Evolutionary conservation across 2,113 vertebrate species (phyloP), one percentile per base, ranked within the genome.

Genomic region (Pelvicachromis taeniatus): DNA sequence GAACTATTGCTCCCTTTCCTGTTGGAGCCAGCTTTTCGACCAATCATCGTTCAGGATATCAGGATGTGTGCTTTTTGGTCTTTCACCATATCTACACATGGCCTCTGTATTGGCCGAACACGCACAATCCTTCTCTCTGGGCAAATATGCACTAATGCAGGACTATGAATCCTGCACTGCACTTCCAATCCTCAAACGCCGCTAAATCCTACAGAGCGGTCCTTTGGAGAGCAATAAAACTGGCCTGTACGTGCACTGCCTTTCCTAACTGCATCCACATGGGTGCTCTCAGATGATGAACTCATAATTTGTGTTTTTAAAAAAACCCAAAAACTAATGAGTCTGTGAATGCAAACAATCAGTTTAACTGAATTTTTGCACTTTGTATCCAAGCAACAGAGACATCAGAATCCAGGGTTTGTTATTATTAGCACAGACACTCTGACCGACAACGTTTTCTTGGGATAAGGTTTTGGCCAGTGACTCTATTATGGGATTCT

Each of bases 401-500:
- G 9, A 79, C 29, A 31, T 80, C 17, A 11, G 19, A n/a, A 16
- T 52, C 7, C 59, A 83, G 38, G 11, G 14, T 21, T n/a, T 29
- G 10, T 63, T 63, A 19, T 78, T 54, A 31, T 65, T 31, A 33
- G 16, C 12, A 63, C 13, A 63, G 59, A 59, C 16, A 40, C 5
- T 35, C 13, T 0, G 12, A 6, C 2, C 19, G 11, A 65, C 59
- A 63, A 38, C 6, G 10, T 65, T 42, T 23, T 42, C 12, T 68
- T 42, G 14, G 5, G 7, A 42, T 68, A 73, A 73, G 68, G 21
- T 13, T 50, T 45, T n/a, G 26, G 10, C 16, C 26, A 31, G 16
- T 50, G 26, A 29, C 45, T 75, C 42, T n/a, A 50, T 13, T 50
- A 31, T 50, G 38, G 54, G 38, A 31, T 86, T 80, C 84, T 92